These are phyloP conservation scores for Acleris sparsana DNA, from an alignment of 2,888 invertebrate genomes.

Conservation along the genomic window DNA sequence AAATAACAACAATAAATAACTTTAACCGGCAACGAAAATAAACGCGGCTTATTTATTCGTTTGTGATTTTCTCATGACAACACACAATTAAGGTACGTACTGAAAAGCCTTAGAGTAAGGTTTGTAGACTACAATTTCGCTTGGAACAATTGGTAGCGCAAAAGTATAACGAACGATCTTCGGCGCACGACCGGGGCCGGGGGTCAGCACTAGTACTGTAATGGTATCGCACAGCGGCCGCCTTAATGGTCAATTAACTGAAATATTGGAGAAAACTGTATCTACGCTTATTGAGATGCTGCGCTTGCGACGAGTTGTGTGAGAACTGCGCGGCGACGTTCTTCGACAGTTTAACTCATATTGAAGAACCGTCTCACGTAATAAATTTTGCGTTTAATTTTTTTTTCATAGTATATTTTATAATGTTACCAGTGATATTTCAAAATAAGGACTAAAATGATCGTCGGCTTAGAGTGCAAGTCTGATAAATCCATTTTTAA, in stretches of 20 bases:
- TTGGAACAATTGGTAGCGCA: slow-evolving; percentile 68
- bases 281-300: slow-evolving; percentile 36
- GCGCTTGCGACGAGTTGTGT: slow-evolving; percentile 17
- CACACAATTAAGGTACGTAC: slow-evolving; percentile 53
- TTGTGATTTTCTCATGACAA: slow-evolving; percentile 55
- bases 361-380: too few species aligned
- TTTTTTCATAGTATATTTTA: too few species aligned
- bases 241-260: slow-evolving; percentile 38
- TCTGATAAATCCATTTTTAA: too few species aligned
- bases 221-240: slow-evolving; percentile 44
- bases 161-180: slow-evolving; percentile 66
- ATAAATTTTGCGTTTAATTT: too few species aligned
- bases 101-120: slow-evolving; percentile 52
- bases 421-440: too few species aligned
- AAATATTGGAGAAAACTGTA: slow-evolving; percentile 35
- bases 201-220: slow-evolving; percentile 58
- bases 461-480: too few species aligned
- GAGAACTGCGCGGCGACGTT: slow-evolving; percentile 17
- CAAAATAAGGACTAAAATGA: too few species aligned
- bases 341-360: not conserved
- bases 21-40: slow-evolving; percentile 25
- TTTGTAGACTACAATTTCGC: slow-evolving; percentile 55
- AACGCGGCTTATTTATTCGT: slow-evolving; percentile 29
- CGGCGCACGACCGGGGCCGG: slow-evolving; percentile 60
- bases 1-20: slow-evolving; percentile 19